Evolutionary conservation across 1,140 invertebrate species (phyloP).

Genomic region (Polyergus mexicanus): DNA sequence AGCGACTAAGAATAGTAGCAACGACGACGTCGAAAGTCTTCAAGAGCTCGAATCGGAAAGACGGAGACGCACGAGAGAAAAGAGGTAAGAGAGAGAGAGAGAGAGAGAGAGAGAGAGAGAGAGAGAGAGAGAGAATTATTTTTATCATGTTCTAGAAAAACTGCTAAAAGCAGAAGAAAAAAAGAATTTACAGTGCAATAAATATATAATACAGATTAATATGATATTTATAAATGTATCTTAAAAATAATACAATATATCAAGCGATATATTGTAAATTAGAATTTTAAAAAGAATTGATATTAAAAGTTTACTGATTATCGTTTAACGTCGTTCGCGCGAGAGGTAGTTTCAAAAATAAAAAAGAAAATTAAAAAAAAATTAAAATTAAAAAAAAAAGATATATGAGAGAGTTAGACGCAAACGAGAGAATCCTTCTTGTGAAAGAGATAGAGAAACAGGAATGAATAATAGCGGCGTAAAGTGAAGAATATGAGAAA

Average conservation of each 20-base stretch:
- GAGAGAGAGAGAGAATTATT: conserved; percentile 4
- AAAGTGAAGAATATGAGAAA: conserved; percentile 40
- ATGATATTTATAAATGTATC: neutral
- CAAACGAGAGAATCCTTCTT: conserved; percentile 5
- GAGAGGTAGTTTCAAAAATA: neutral
- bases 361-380: too few relatives aligned
- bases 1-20: conserved; percentile 64
- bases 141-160: neutral
- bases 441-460: neutral
- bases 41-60: conserved; percentile 37
- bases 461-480: conserved; percentile 19
- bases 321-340: neutral
- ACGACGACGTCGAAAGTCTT: conserved; percentile 43
- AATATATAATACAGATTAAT: neutral
- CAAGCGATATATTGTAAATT: neutral
- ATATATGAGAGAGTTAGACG: neutral
- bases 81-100: neutral
- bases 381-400: too few relatives aligned
- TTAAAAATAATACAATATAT: neutral
- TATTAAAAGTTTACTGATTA: neutral
- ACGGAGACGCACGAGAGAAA: neutral
- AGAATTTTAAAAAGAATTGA: neutral
- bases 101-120: neutral
- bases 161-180: neutral
- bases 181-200: neutral